phyloP scores from a whole-genome alignment of 2,797 vertebrate genomes.

The Macroramphosus scolopax region DNA sequence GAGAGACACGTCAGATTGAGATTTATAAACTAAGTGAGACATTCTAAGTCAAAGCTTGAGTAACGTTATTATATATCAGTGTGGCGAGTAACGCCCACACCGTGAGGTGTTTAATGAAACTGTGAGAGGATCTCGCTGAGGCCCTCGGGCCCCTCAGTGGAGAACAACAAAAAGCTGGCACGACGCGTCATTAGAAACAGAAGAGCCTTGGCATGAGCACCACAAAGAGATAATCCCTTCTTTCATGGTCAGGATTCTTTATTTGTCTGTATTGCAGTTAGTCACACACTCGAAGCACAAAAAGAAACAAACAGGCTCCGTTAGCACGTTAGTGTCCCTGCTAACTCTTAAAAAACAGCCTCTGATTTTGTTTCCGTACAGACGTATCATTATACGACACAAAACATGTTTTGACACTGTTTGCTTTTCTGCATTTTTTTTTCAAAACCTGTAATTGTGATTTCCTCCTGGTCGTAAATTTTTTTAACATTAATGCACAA shows the following conservation, averaged over 20 bases:
- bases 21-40: too few species aligned
- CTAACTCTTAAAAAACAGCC: conserved; percentile 11
- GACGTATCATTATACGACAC: conserved; percentile 31
- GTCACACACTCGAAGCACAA: conserved; percentile 20
- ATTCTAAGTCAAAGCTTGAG: too few species aligned
- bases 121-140: too few species aligned
- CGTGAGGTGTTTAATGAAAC: too few species aligned
- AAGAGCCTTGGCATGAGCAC: conserved; percentile 16
- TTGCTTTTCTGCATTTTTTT: conserved; percentile 38
- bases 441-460: conserved; percentile 34
- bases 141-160: too few species aligned
- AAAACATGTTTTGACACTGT: conserved; percentile 25
- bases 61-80: too few species aligned
- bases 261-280: conserved; percentile 38
- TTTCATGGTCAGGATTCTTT: conserved; percentile 31
- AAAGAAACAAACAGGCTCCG: too few species aligned
- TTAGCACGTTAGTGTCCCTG: conserved; percentile 17
- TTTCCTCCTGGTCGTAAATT: conserved; percentile 23
- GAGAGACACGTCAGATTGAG: too few species aligned
- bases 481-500: conserved; percentile 40
- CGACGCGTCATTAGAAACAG: conserved; percentile 8
- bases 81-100: too few species aligned
- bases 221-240: conserved; percentile 15
- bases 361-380: conserved; percentile 31
- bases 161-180: conserved; percentile 18